phyloP scores from a whole-genome alignment of 1,140 invertebrate species.

The Drosophila baimaii region DNA sequence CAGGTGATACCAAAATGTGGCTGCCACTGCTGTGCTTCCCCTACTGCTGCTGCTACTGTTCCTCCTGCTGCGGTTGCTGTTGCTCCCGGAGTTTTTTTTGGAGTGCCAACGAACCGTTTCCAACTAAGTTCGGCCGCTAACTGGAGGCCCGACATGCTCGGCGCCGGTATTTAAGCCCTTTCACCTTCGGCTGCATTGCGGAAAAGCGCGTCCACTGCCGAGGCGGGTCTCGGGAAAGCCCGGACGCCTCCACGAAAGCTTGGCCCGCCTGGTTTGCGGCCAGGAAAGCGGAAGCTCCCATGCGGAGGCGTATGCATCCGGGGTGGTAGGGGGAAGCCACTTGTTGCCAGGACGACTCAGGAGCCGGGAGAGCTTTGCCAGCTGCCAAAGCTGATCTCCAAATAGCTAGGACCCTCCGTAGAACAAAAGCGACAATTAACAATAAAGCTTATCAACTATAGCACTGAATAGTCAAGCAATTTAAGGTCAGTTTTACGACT shows the following conservation, averaged over 20 bases:
- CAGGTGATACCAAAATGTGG: not conserved
- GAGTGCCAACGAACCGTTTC: constrained; percentile 63
- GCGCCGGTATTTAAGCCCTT: constrained; percentile 29
- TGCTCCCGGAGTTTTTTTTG: constrained; percentile 1
- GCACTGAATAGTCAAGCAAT: not conserved
- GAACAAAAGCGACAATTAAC: not conserved
- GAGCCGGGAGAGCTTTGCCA: constrained; percentile 20
- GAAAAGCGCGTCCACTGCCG: constrained; percentile 1
- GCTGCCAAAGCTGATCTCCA: constrained; percentile 11
- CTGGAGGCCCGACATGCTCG: constrained; percentile 22
- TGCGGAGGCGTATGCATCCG: not conserved
- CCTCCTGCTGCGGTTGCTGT: constrained; percentile 6
- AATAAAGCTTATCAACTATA: not conserved
- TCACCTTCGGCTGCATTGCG: constrained; percentile 12
- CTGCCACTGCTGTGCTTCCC: constrained; percentile 2
- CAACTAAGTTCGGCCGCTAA: constrained; percentile 51
- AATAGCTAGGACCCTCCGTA: not conserved
- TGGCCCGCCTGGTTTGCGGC: constrained; percentile 23
- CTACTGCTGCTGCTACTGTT: not conserved
- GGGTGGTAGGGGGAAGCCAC: constrained; percentile 6
- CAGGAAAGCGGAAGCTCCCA: constrained; percentile 15
- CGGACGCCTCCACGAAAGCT: constrained; percentile 27
- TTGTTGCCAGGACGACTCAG: constrained; percentile 44
- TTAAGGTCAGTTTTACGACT: not conserved
- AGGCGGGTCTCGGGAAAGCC: constrained; percentile 8